These are phyloP conservation scores for Hirudinaria manillensis DNA, from an alignment of 2,888 invertebrate species.

Conservation along the genomic window DNA sequence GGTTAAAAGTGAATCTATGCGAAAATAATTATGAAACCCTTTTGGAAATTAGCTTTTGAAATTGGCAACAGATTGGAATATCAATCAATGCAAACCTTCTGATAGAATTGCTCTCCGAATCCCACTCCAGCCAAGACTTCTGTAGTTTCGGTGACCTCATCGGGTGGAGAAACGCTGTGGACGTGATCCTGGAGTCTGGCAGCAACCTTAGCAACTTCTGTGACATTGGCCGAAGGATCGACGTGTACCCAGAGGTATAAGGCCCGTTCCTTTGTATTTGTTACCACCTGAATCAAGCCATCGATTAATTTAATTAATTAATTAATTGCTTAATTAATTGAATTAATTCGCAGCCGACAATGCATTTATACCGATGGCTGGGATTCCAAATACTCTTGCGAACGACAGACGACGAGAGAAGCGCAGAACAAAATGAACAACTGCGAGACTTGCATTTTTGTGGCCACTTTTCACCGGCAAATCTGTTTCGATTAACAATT, in stretches of 20 bases:
- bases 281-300: slow-evolving; percentile 45
- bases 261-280: slow-evolving; percentile 51
- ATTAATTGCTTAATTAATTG: not conserved
- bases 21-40: too few relatives aligned
- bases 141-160: slow-evolving; percentile 47
- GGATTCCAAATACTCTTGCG: not conserved
- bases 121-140: slow-evolving; percentile 54
- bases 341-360: not conserved
- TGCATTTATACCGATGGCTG: slow-evolving; percentile 14
- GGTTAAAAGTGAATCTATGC: too few relatives aligned
- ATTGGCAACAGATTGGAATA: not conserved
- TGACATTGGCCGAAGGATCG: slow-evolving; percentile 46
- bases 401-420: too few relatives aligned
- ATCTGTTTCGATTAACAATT: too few relatives aligned
- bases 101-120: slow-evolving; percentile 50
- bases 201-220: slow-evolving; percentile 46
- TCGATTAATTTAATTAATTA: not conserved
- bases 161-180: slow-evolving; percentile 48
- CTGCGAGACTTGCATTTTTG: too few relatives aligned
- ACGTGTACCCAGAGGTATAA: slow-evolving; percentile 52
- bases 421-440: too few relatives aligned
- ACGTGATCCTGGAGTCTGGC: slow-evolving; percentile 48
- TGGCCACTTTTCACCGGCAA: too few relatives aligned
- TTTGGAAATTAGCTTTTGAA: too few relatives aligned
- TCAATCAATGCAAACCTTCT: not conserved